Conservation (phyloP, 1,140 invertebrate species). For the Parasteatoda tepidariorum region DNA sequence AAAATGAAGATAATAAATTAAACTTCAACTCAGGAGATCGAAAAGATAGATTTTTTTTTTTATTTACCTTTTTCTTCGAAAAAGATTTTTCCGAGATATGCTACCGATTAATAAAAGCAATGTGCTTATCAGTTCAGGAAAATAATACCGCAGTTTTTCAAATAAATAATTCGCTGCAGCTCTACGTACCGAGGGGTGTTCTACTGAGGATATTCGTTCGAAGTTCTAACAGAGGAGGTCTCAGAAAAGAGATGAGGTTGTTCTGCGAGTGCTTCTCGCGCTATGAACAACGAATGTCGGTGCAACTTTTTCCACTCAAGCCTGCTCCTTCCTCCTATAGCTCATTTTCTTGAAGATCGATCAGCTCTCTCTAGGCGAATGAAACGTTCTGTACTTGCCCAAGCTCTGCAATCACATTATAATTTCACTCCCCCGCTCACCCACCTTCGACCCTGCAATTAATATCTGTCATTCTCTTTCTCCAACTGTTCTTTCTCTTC, state of each 20-base stretch:
- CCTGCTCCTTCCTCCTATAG: constrained; percentile 46
- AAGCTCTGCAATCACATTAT: constrained; percentile 61
- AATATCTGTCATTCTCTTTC: constrained; percentile 60
- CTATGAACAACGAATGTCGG: constrained; percentile 41
- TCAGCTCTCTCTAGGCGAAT: constrained; percentile 60
- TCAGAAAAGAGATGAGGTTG: not conserved
- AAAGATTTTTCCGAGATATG: no score
- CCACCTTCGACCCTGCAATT: constrained; percentile 61
- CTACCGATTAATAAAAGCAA: no score
- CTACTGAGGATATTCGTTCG: no score
- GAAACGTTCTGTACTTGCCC: constrained; percentile 60
- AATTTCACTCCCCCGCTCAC: constrained; percentile 58
- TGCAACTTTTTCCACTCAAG: constrained; percentile 46
- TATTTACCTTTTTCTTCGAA: no score
- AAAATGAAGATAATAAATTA: no score
- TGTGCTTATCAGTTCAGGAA: no score
- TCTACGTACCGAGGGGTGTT: no score
- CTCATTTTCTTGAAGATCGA: constrained; percentile 62
- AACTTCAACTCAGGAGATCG: no score
- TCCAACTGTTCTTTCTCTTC: constrained; percentile 32
- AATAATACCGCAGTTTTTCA: no score
- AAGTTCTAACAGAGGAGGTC: no score
- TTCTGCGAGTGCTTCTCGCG: constrained; percentile 11
- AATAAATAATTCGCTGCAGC: no score
- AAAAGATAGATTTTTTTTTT: no score